A percentile compares a stretch with the other conserved stretches of the same genome.
Conservation (phyloP, 2,888 invertebrate species). For the Trypoxylon attenuatum region DNA sequence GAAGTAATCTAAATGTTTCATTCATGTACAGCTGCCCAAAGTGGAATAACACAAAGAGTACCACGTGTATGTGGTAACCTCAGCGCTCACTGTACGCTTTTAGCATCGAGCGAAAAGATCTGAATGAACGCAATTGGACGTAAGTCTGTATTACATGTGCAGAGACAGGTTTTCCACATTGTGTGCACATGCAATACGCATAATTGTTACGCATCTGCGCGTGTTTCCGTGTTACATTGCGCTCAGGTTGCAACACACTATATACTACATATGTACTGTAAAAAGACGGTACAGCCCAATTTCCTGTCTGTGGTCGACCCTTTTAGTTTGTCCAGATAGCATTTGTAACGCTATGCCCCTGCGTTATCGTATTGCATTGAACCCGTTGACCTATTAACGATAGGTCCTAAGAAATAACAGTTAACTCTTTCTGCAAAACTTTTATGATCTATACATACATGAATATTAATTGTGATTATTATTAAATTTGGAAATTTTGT, state of each 20-base stretch:
- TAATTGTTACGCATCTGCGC: slow-evolving; percentile 21
- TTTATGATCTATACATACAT: too few species aligned
- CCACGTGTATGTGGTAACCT: too few species aligned
- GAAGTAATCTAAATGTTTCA: neutral
- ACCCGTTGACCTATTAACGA: slow-evolving; percentile 39
- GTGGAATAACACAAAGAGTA: too few species aligned
- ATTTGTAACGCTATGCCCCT: slow-evolving; percentile 7
- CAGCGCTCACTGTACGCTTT: too few species aligned
- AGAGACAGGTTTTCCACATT: slow-evolving; percentile 9
- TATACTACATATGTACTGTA: neutral
- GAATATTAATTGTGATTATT: too few species aligned
- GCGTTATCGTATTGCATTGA: slow-evolving; percentile 39
- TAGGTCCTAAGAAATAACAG: slow-evolving; percentile 10
- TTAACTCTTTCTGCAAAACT: neutral
- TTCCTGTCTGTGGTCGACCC: slow-evolving; percentile 47
- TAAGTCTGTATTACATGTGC: too few species aligned
- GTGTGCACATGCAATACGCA: slow-evolving; percentile 20
- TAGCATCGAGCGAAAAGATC: too few species aligned
- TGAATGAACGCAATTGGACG: too few species aligned
- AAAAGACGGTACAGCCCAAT: slow-evolving; percentile 48
- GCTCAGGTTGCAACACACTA: slow-evolving; percentile 38
- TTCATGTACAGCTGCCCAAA: slow-evolving; percentile 1
- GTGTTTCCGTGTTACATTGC: slow-evolving; percentile 29
- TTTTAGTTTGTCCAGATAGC: slow-evolving; percentile 44
- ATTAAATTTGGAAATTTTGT: too few species aligned